Base-by-base conservation (phyloP, 2,888 invertebrate species). In the Melieria omissa region DNA sequence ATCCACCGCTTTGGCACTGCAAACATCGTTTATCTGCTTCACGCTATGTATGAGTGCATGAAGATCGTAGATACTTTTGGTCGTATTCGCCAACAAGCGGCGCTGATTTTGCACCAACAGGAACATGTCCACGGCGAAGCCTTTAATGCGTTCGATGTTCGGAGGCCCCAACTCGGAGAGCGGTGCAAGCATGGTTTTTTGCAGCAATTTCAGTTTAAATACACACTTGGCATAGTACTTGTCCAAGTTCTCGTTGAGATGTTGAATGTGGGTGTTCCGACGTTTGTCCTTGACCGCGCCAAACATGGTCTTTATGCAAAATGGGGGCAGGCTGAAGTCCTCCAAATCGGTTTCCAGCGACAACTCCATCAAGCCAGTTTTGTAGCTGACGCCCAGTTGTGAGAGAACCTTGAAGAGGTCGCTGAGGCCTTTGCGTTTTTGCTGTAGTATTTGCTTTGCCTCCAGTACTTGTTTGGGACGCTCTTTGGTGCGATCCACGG, bases 61-160 rank as follows among this genome's bases (percentile, higher is more conserved):
- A 47, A 93, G 80, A 61, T 90, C 89, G 76, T 89, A 90, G 1
- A 92, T 87, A 42, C 88, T 83, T 74, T 89, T 88, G 0, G 90
- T 89, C 12, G 90, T 89, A 75, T 89, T 88, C 0, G 90, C 88
- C 49, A 94, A 87, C 0, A 89, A 88, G 75, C 87, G 88, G 81
- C 93, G 92, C 83, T 94, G 93, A 14, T 88, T 88, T 77, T 92
- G 91, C 0, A 91, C 90, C 62, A 92, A 81, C 74, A 90, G 87
- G 89, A 95, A 89, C 57, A 97, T 87, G 80, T 97, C 93, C 16
- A 92, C 90, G 0, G 94, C 90, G 83, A 93, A 96, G 62, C 98
- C 98, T 84, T 92, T 92, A 80, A 96, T 94, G 65, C 96, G 89
- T 79, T 97, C 96, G 65, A 95, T 90, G 79, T 95, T 94, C 64